Conservation (phyloP, 2,888 invertebrate species). For the Cosmia trapezina region DNA sequence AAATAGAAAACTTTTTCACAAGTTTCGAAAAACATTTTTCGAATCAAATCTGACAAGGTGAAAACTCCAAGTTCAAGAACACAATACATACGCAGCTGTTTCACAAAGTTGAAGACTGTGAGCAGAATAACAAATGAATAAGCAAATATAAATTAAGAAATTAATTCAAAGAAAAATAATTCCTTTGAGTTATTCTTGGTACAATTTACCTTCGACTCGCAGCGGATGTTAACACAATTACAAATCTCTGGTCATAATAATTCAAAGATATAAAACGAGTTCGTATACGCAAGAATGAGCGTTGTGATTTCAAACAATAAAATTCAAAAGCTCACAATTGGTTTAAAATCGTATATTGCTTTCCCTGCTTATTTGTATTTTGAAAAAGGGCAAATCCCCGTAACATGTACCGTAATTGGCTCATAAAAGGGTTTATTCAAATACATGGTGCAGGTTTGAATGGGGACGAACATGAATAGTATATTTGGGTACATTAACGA, state of each 20-base stretch:
- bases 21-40: conserved; percentile 27
- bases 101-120: conserved; percentile 30
- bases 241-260: conserved; percentile 18
- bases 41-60: conserved; percentile 37
- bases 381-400: conserved; percentile 46
- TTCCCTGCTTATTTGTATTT: conserved; percentile 46
- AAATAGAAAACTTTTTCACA: conserved; percentile 45
- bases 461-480: conserved; percentile 47
- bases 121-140: conserved; percentile 29
- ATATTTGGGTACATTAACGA: conserved; percentile 53
- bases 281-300: conserved; percentile 16
- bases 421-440: conserved; percentile 56
- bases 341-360: conserved; percentile 39
- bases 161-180: conserved; percentile 37
- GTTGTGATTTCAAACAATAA: conserved; percentile 50
- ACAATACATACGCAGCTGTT: conserved; percentile 47
- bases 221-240: conserved; percentile 33
- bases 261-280: conserved; percentile 25
- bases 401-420: conserved; percentile 51
- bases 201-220: conserved; percentile 17
- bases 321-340: conserved; percentile 32
- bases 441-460: conserved; percentile 45
- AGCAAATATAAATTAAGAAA: conserved; percentile 36
- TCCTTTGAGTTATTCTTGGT: conserved; percentile 20
- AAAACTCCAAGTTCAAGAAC: conserved; percentile 41